phyloP scores from a whole-genome alignment of 2,888 invertebrate genomes.

The Caenorhabditis sp. region DNA sequence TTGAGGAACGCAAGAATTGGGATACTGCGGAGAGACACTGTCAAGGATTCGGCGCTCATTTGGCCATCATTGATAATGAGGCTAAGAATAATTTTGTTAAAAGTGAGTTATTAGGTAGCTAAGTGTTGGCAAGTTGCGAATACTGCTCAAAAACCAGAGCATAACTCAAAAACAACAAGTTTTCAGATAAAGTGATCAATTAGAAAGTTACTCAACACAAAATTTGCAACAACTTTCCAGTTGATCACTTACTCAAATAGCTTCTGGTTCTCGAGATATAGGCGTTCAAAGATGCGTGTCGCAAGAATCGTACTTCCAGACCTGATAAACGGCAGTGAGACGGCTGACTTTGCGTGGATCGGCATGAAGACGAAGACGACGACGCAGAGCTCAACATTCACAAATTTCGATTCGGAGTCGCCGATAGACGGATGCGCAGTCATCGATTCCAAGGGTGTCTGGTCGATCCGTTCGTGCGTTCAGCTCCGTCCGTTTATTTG shows the following conservation, averaged over 20 bases:
- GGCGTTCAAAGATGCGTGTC: too few species aligned
- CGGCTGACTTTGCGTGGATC: constrained; percentile 66
- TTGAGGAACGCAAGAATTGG: constrained; percentile 67
- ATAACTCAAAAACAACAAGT: too few species aligned
- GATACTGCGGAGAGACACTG: constrained; percentile 67
- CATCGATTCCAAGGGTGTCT: constrained; percentile 59
- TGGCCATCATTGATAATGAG: constrained; percentile 66
- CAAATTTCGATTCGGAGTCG: constrained; percentile 61
- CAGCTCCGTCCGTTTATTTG: constrained; percentile 67
- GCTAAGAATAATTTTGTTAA: constrained; percentile 64
- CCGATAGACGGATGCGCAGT: constrained; percentile 67
- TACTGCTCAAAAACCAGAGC: too few species aligned
- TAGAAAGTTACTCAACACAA: too few species aligned
- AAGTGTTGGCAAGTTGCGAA: too few species aligned
- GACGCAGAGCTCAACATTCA: constrained; percentile 54
- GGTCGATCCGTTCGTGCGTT: constrained; percentile 63
- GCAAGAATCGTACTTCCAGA: constrained; percentile 40
- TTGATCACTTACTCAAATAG: too few species aligned
- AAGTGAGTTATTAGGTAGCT: constrained; percentile 46
- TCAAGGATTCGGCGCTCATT: constrained; percentile 63
- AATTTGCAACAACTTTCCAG: too few species aligned
- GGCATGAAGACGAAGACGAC: constrained; percentile 69
- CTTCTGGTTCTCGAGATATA: neutral
- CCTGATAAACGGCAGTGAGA: constrained; percentile 50
- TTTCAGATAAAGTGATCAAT: too few species aligned